Base-by-base conservation (phyloP, 2,113 vertebrate genomes). In the Sceloporus undulatus region DNA sequence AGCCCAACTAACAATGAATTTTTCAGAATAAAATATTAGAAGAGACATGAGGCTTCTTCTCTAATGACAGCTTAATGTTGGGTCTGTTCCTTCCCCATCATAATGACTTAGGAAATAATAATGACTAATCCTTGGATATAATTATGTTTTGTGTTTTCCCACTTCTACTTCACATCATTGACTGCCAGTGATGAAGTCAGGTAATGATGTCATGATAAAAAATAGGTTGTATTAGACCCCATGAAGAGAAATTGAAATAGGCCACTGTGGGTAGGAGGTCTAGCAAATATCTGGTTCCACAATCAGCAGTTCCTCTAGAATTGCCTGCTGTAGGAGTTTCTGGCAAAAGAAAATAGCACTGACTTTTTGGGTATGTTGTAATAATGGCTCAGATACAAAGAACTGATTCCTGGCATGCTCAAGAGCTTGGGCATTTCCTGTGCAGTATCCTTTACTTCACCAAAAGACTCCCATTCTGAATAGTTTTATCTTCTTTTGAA, bases 1-100 rank as follows among this genome's bases (percentile, higher is more conserved):
- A n/a, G 34, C 38, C 56, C 34, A 34, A 38, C 14, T 29, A 94
- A 85, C 65, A 78, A 73, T 89, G 92, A 48, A 16, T 56, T 84
- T 23, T 2, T 7, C 59, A 23, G 6, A 2, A 83, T 29, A 82
- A 62, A 70, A 77, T 68, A 85, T 38, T 9, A 1, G 86, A 59
- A 54, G 76, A 79, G 11, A 38, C 29, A 70, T 54, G 65, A 48
- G 18, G 27, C 29, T 56, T 80, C 34, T n/a, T 29, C 13, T 7
- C 79, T 70, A 79, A 70, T 71, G n/a, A 29, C 29, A 38, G 13
- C 23, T 40, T 19, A 48, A 40, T 29, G n/a, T 38, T 29, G 9
- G 8, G 40, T 52, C 79, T 13, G 19, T 65, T 70, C 65, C n/a
- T 38, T 34, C 9, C 65, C 29, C 5, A 29, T 9, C 40, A 54